A percentile compares a stretch with the other conserved stretches of the same genome.
Conservation (phyloP, 2,888 invertebrate species). For the Athalia rosae region DNA sequence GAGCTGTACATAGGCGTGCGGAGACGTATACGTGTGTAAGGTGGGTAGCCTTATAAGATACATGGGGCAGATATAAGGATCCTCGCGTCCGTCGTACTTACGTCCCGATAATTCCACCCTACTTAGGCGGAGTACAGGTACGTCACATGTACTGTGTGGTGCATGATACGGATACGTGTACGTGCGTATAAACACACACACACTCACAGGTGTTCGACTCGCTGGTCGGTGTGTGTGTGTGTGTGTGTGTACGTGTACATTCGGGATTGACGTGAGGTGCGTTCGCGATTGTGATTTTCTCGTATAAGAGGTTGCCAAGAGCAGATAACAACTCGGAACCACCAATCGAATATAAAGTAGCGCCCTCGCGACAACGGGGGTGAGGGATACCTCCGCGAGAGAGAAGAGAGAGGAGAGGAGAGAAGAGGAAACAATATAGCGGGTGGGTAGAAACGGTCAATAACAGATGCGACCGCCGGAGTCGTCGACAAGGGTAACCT, state of each 20-base stretch:
- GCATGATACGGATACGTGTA: conserved; percentile 45
- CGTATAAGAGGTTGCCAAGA: conserved; percentile 27
- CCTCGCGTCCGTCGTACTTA: too few species aligned
- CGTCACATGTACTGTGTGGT: conserved; percentile 47
- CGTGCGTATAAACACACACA: neutral
- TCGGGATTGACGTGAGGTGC: conserved; percentile 2
- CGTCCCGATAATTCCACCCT: too few species aligned
- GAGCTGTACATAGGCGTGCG: neutral
- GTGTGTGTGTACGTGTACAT: conserved; percentile 3
- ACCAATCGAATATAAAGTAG: conserved; percentile 31
- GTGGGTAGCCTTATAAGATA: too few species aligned
- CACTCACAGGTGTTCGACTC: too few species aligned
- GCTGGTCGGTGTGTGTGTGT: conserved; percentile 8
- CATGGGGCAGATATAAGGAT: too few species aligned
- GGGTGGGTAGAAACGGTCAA: conserved; percentile 21
- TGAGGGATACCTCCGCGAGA: conserved; percentile 26
- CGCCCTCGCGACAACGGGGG: conserved; percentile 1
- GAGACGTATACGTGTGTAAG: too few species aligned
- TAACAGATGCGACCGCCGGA: conserved; percentile 36
- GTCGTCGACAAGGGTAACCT: neutral
- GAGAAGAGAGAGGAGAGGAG: conserved; percentile 10
- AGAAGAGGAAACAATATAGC: conserved; percentile 8
- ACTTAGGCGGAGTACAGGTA: too few species aligned
- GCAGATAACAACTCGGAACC: conserved; percentile 31
- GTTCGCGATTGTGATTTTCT: conserved; percentile 3